phyloP scores from a whole-genome alignment of 2,113 vertebrate species.

The Rallus limicola region DNA sequence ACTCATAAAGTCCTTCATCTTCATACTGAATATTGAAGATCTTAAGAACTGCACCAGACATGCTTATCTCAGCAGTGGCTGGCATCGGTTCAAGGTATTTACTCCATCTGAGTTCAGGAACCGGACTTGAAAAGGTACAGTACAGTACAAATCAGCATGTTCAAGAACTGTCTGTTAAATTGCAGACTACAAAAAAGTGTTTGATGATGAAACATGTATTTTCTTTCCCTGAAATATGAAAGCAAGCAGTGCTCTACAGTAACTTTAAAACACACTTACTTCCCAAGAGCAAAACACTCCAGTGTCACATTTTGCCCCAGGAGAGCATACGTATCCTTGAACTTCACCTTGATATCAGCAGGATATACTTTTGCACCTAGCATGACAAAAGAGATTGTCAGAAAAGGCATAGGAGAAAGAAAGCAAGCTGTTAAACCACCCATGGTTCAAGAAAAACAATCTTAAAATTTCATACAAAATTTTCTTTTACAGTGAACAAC shows the following conservation, averaged over 20 bases:
- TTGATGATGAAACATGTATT: constrained; percentile 6
- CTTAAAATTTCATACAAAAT: neutral
- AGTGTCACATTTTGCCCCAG: constrained; percentile 92
- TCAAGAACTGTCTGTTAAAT: neutral
- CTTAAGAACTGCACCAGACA: constrained; percentile 87
- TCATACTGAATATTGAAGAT: constrained; percentile 90
- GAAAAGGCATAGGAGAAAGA: neutral
- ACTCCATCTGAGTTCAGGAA: constrained; percentile 91
- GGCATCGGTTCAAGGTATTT: constrained; percentile 87
- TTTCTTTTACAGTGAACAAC: neutral
- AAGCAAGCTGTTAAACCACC: neutral
- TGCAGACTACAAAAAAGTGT: neutral
- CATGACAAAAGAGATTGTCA: constrained; percentile 15
- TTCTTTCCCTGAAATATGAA: neutral
- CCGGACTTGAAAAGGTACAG: constrained; percentile 81
- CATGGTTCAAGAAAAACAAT: neutral
- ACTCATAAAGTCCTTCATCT: constrained; percentile 89
- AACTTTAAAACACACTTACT: constrained; percentile 83
- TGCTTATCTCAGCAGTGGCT: constrained; percentile 83
- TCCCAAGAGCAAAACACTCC: constrained; percentile 97
- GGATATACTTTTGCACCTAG: constrained; percentile 91
- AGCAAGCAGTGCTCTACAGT: neutral
- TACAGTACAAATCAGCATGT: constrained; percentile 6
- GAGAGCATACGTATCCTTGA: constrained; percentile 85
- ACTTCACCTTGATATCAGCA: constrained; percentile 93